Conservation (phyloP, 2,797 vertebrate species). For the Rhynchonycteris naso region DNA sequence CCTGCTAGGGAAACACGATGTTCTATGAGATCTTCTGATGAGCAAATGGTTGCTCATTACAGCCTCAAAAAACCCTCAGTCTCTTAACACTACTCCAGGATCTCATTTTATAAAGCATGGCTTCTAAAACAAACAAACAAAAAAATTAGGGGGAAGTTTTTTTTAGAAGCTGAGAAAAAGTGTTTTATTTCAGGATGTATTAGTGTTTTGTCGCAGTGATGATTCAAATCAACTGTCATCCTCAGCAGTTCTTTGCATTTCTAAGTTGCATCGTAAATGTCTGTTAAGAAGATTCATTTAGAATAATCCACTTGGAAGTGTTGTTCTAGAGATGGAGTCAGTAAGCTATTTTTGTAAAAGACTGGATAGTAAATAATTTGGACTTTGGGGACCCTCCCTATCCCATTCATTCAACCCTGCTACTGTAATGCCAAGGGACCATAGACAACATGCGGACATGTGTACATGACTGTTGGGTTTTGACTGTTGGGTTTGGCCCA, state of each 20-base stretch:
- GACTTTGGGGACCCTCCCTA: not conserved
- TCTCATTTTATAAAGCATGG: slow-evolving; percentile 37
- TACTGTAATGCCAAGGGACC: not conserved
- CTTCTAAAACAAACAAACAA: slow-evolving; percentile 47
- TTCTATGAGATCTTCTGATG: not conserved
- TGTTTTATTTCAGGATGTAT: slow-evolving; percentile 30
- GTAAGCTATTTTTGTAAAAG: not conserved
- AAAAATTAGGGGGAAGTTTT: not conserved
- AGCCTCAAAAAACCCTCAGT: slow-evolving; percentile 4
- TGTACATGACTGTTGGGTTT: not conserved
- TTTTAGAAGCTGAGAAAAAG: slow-evolving; percentile 35
- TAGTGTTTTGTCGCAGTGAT: not conserved
- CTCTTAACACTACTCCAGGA: not conserved
- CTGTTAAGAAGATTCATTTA: slow-evolving; percentile 4
- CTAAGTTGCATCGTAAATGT: not conserved
- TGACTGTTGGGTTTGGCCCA: not conserved
- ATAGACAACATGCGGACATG: not conserved
- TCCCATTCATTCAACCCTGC: not conserved
- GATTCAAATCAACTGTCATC: not conserved
- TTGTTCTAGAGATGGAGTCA: not conserved
- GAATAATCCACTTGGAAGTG: slow-evolving; percentile 18
- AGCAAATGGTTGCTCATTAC: slow-evolving; percentile 44
- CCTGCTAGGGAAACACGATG: not conserved
- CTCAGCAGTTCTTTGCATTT: not conserved
- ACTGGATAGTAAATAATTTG: not conserved